Percentiles rank a stretch among this genome's conserved stretches.
phyloP scores from a whole-genome alignment of 2,797 vertebrate species.

The Poeciliopsis presidionis region DNA sequence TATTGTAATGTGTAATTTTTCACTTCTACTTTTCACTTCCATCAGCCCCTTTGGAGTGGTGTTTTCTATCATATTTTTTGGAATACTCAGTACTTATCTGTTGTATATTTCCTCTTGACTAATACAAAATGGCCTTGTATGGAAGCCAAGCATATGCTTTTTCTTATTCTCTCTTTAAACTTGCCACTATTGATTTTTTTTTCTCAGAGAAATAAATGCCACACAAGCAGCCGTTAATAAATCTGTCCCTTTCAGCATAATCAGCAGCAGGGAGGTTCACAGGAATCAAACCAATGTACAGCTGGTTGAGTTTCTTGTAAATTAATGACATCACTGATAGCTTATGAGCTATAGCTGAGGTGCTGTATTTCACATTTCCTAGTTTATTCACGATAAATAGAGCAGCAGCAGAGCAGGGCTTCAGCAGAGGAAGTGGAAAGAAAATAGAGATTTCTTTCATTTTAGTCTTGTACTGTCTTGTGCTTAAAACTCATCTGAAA shows the following conservation, averaged over 20 bases:
- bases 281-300: conserved; percentile 55
- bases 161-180: conserved; percentile 51
- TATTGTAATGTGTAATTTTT: conserved; percentile 53
- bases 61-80: conserved; percentile 64
- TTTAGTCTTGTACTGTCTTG: conserved; percentile 49
- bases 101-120: conserved; percentile 56
- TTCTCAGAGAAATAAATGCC: conserved; percentile 41
- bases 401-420: conserved; percentile 25
- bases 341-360: conserved; percentile 58
- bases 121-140: conserved; percentile 54
- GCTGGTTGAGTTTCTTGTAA: conserved; percentile 61
- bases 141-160: conserved; percentile 60
- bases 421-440: conserved; percentile 4
- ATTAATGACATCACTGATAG: conserved; percentile 69
- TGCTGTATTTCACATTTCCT: conserved; percentile 70
- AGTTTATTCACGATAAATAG: conserved; percentile 65
- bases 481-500: conserved; percentile 38
- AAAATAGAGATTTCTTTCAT: conserved; percentile 20
- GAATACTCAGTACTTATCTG: conserved; percentile 62
- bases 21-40: conserved; percentile 35
- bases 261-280: conserved; percentile 48
- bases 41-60: conserved; percentile 51
- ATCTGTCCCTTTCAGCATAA: conserved; percentile 52
- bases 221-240: conserved; percentile 57
- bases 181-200: conserved; percentile 60